phyloP scores from a whole-genome alignment of 2,113 vertebrate species.

The Hydrochoerus hydrochaeris region DNA sequence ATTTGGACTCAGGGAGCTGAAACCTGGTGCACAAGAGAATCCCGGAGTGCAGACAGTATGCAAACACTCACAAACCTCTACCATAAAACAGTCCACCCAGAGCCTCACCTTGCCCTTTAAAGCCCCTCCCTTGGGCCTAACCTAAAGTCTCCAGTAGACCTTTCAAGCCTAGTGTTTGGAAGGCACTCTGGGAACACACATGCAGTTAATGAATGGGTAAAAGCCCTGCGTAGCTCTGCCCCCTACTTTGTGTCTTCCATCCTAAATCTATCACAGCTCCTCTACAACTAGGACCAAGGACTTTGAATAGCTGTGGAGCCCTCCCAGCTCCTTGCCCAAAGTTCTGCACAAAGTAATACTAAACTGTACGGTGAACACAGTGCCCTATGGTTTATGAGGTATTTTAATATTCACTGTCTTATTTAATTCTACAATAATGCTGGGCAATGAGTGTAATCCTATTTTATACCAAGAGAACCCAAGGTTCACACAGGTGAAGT shows the following conservation, averaged over 20 bases:
- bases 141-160: not conserved
- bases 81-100: not conserved
- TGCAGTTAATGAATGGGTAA: not conserved
- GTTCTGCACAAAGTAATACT: constrained; percentile 28
- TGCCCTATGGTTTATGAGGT: constrained; percentile 5
- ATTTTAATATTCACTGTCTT: constrained; percentile 64
- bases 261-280: not conserved
- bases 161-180: not conserved
- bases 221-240: not conserved
- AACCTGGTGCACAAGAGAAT: not conserved
- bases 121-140: not conserved
- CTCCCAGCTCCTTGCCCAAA: constrained; percentile 3
- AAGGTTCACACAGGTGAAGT: constrained; percentile 63
- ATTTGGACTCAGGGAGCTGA: not conserved
- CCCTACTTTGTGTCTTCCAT: not conserved
- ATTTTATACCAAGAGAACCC: constrained; percentile 43
- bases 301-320: not conserved
- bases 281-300: not conserved
- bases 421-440: constrained; percentile 53
- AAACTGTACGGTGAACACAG: constrained; percentile 25
- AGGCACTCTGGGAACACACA: not conserved
- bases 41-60: not conserved
- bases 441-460: not conserved
- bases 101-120: not conserved
- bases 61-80: not conserved